Evolutionary conservation across 2,113 vertebrate species (phyloP).

Genomic region (Pseudorasbora parva): DNA sequence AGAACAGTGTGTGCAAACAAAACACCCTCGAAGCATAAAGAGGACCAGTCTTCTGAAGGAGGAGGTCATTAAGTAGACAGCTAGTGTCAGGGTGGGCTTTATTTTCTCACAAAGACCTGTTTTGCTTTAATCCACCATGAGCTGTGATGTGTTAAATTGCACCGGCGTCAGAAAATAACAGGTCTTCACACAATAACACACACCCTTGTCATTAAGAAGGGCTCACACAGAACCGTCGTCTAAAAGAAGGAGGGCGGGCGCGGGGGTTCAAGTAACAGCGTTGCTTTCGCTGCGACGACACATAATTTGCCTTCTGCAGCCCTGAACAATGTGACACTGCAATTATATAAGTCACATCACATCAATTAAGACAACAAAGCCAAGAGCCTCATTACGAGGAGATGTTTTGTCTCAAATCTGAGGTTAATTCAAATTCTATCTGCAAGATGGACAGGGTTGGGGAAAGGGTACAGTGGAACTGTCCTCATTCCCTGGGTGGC

Average conservation of each 20-base stretch:
- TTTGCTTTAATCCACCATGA: constrained; percentile 66
- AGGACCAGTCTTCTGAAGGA: constrained; percentile 13
- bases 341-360: constrained; percentile 49
- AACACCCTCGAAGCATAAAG: constrained; percentile 23
- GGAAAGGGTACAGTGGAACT: constrained; percentile 6
- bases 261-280: neutral
- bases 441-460: neutral
- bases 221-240: neutral
- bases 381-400: constrained; percentile 55
- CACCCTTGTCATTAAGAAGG: constrained; percentile 2
- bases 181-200: constrained; percentile 24
- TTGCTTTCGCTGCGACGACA: constrained; percentile 23
- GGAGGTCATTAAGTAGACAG: constrained; percentile 33
- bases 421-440: constrained; percentile 3
- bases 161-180: constrained; percentile 69
- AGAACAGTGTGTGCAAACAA: constrained; percentile 14
- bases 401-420: constrained; percentile 21
- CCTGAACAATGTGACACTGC: constrained; percentile 17
- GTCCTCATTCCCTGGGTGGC: neutral
- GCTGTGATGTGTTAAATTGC: constrained; percentile 69
- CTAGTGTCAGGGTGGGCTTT: constrained; percentile 33
- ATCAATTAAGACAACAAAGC: constrained; percentile 38
- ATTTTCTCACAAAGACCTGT: constrained; percentile 39
- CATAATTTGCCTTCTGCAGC: constrained; percentile 36
- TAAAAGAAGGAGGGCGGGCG: constrained; percentile 1